Evolutionary conservation across 2,797 vertebrate species (phyloP).

Genomic region (Micromesistius poutassou): DNA sequence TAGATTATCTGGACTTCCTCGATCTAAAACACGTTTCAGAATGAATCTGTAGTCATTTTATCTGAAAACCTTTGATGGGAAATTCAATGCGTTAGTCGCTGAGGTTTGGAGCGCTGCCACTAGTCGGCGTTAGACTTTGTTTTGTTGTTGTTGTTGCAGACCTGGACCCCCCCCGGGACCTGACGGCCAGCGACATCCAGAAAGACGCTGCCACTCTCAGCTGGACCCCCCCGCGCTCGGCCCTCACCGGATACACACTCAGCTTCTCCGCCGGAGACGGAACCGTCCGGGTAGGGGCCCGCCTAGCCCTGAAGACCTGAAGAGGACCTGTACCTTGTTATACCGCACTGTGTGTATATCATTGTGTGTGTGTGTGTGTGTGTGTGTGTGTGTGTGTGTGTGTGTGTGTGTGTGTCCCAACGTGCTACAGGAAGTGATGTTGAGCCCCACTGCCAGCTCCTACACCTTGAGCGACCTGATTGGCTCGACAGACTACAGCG

Average conservation of each 20-base stretch:
- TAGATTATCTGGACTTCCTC: no score
- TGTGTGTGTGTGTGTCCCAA: slow-evolving; percentile 14
- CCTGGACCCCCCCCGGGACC: slow-evolving; percentile 83
- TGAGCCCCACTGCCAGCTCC: slow-evolving; percentile 80
- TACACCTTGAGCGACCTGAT: slow-evolving; percentile 80
- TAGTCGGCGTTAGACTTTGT: background rate
- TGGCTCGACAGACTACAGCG: slow-evolving; percentile 79
- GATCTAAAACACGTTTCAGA: no score
- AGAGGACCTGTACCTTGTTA: no score
- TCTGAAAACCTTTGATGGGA: no score
- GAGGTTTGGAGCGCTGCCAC: no score
- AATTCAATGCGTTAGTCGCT: no score
- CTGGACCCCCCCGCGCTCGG: slow-evolving; percentile 82
- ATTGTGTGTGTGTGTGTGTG: no score
- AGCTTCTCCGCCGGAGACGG: slow-evolving; percentile 81
- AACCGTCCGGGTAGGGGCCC: slow-evolving; percentile 73
- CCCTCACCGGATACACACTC: slow-evolving; percentile 81
- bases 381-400: background rate
- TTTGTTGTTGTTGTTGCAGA: slow-evolving; percentile 59
- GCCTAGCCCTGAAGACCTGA: background rate
- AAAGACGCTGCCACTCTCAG: slow-evolving; percentile 81
- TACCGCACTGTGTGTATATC: no score
- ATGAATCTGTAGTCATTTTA: no score
- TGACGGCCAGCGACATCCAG: slow-evolving; percentile 78
- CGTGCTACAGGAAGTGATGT: slow-evolving; percentile 77